phyloP scores from a whole-genome alignment of 2,113 vertebrate species.

The Sphyrna mokarran region DNA sequence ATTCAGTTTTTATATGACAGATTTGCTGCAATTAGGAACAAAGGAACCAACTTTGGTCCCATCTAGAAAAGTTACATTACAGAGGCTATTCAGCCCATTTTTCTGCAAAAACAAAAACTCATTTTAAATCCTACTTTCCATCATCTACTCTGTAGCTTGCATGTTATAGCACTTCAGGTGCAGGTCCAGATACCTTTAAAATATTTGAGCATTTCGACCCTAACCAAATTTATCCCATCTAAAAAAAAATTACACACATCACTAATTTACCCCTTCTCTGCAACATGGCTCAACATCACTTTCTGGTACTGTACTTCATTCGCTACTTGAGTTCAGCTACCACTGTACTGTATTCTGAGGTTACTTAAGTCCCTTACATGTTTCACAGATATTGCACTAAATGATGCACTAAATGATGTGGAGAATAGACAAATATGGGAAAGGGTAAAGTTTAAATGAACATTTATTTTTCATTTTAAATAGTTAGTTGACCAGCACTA shows the following conservation, averaged over 20 bases:
- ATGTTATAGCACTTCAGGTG: no score
- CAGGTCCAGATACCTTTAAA: no score
- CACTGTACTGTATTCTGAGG: neutral
- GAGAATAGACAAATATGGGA: neutral
- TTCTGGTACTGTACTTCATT: neutral
- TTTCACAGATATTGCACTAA: neutral
- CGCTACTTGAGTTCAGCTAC: neutral
- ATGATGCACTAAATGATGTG: no score
- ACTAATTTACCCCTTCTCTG: neutral
- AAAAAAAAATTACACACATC: neutral
- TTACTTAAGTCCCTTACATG: neutral
- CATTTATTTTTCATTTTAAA: neutral
- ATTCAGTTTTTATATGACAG: neutral
- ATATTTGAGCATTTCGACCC: no score
- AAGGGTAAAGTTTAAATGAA: neutral
- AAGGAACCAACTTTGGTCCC: neutral
- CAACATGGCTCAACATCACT: no score
- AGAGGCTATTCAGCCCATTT: no score
- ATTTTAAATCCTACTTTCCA: no score
- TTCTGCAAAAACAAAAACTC: no score
- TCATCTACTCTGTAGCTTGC: no score
- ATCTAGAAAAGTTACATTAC: neutral
- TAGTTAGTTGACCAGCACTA: neutral
- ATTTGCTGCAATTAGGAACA: neutral
- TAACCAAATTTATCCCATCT: neutral